These are phyloP conservation scores for Periophthalmus modestus DNA, from an alignment of 2,113 vertebrate species.

Conservation along the genomic window DNA sequence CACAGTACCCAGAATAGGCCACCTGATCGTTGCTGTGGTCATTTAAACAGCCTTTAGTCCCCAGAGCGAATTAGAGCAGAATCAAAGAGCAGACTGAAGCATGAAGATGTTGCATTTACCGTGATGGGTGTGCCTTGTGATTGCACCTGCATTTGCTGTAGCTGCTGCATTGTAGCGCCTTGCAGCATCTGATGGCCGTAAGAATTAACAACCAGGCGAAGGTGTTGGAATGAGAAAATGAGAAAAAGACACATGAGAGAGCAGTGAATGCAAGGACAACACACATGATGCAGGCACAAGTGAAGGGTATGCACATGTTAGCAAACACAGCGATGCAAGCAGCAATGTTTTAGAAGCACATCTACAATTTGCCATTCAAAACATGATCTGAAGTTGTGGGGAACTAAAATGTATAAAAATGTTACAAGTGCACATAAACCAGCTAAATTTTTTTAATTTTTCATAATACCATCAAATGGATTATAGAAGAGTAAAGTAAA, in stretches of 20 bases:
- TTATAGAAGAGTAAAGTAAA: not conserved
- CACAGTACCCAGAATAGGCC: constrained; percentile 45
- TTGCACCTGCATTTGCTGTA: constrained; percentile 83
- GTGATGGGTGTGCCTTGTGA: constrained; percentile 83
- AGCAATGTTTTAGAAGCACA: constrained; percentile 21
- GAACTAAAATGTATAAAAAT: not conserved
- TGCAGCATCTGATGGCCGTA: constrained; percentile 80
- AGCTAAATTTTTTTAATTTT: too few relatives aligned
- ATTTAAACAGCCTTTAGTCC: constrained; percentile 27
- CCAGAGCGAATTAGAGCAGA: constrained; percentile 24
- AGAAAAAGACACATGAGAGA: constrained; percentile 61
- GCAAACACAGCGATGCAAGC: constrained; percentile 24
- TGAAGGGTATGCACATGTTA: constrained; percentile 8
- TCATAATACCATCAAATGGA: not conserved
- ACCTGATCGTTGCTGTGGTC: constrained; percentile 47
- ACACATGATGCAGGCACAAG: constrained; percentile 45
- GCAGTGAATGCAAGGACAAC: constrained; percentile 54
- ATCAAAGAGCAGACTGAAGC: constrained; percentile 13
- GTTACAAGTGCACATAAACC: not conserved
- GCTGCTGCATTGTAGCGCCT: constrained; percentile 83
- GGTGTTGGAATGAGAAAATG: constrained; percentile 58
- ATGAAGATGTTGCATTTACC: constrained; percentile 70
- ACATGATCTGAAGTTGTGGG: constrained; percentile 5
- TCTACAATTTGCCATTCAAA: constrained; percentile 4
- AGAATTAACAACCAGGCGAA: constrained; percentile 33